These are phyloP conservation scores for Pseudococcus viburni DNA, from an alignment of 2,888 invertebrate species.

Conservation along the genomic window DNA sequence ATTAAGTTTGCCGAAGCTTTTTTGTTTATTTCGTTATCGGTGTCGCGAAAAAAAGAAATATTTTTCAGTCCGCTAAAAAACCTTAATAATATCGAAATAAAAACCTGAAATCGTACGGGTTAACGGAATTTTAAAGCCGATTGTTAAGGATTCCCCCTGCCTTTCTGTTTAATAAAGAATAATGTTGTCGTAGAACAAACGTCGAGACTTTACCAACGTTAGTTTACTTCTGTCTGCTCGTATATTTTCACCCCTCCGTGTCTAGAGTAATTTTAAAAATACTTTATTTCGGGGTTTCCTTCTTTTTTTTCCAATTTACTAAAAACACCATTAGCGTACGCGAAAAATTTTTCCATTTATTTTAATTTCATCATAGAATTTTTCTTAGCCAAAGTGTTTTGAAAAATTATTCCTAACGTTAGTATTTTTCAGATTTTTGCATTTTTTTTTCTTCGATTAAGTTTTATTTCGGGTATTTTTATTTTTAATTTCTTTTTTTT, in stretches of 20 bases:
- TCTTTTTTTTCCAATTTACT: constrained; percentile 54
- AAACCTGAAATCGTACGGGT: constrained; percentile 30
- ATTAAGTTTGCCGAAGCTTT: not conserved
- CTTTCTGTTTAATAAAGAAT: constrained; percentile 37
- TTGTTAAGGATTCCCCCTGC: constrained; percentile 16
- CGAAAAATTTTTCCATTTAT: constrained; percentile 60
- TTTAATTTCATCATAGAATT: constrained; percentile 58
- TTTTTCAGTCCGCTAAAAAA: not conserved
- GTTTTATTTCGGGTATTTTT: constrained; percentile 34
- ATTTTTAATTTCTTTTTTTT: constrained; percentile 41
- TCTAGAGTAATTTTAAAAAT: constrained; percentile 48
- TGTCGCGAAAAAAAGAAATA: not conserved
- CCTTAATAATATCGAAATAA: constrained; percentile 7
- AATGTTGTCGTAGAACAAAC: constrained; percentile 50
- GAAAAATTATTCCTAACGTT: constrained; percentile 38
- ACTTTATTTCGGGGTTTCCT: constrained; percentile 30
- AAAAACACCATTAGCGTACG: constrained; percentile 50
- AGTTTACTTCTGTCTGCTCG: constrained; percentile 45
- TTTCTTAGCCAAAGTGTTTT: constrained; percentile 38
- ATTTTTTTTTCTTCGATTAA: constrained; percentile 30
- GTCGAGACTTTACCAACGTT: constrained; percentile 46
- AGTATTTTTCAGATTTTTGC: constrained; percentile 40
- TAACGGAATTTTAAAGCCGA: constrained; percentile 25
- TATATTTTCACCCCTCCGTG: constrained; percentile 41
- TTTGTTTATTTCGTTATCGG: not conserved